These are phyloP conservation scores for Tetramorium parvispinum DNA, from an alignment of 1,140 invertebrate genomes.

Conservation along the genomic window DNA sequence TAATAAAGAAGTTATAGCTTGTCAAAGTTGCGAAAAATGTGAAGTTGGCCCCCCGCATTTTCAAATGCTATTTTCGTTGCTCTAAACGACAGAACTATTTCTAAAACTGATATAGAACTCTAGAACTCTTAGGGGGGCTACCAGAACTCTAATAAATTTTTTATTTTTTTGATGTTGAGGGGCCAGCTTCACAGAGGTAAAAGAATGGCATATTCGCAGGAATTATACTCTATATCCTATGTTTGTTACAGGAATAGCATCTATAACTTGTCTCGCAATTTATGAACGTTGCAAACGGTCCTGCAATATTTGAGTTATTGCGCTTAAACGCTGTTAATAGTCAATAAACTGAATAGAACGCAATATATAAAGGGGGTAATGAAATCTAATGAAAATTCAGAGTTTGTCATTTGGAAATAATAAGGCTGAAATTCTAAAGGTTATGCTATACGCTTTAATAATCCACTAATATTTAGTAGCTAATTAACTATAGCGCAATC, in stretches of 20 bases:
- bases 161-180: no score
- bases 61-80: no score
- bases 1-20: no score
- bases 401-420: constrained; percentile 52
- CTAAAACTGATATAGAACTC: no score
- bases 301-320: constrained; percentile 64
- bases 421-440: constrained; percentile 40
- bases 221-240: not conserved
- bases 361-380: constrained; percentile 33
- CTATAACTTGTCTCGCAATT: constrained; percentile 54
- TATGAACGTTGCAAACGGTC: constrained; percentile 46
- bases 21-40: no score
- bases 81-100: no score
- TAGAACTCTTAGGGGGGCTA: no score
- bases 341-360: constrained; percentile 43
- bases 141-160: no score
- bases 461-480: constrained; percentile 34
- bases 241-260: constrained; percentile 9
- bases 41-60: no score
- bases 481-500: not conserved
- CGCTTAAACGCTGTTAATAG: constrained; percentile 66
- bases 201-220: not conserved
- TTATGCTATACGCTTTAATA: constrained; percentile 15
- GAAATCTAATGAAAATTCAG: constrained; percentile 53
- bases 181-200: no score